These are phyloP conservation scores for Drosophila rufa DNA, from an alignment of 1,140 invertebrate genomes.

Conservation along the genomic window DNA sequence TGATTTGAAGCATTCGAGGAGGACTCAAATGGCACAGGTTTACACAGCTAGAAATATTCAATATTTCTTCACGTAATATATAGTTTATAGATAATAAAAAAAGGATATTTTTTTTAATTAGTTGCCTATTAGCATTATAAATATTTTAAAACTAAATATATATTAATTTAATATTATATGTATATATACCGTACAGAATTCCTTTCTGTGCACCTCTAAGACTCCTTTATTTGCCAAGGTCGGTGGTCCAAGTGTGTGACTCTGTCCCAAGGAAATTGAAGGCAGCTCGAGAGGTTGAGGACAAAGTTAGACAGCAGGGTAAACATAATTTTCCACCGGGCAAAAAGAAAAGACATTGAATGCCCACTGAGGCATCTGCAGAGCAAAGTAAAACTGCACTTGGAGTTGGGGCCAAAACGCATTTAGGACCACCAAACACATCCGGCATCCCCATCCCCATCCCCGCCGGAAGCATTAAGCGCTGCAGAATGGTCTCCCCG, in stretches of 20 bases:
- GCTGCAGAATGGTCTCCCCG: conserved; percentile 28
- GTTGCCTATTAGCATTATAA: too few species aligned
- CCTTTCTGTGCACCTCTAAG: neutral
- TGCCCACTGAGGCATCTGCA: conserved; percentile 11
- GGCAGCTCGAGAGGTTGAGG: conserved; percentile 20
- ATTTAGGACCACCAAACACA: conserved; percentile 69
- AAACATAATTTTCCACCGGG: conserved; percentile 69
- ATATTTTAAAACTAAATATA: too few species aligned
- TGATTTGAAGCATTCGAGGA: conserved; percentile 12
- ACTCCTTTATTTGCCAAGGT: conserved; percentile 39
- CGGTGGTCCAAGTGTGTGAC: conserved; percentile 13
- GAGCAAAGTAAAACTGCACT: conserved; percentile 12
- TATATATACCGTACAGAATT: neutral
- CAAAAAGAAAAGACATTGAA: conserved; percentile 44
- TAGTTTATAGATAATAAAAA: neutral
- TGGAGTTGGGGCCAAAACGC: conserved; percentile 61
- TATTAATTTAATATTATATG: too few species aligned
- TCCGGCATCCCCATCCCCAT: conserved; percentile 38
- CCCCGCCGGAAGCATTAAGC: conserved; percentile 63
- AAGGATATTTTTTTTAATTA: too few species aligned
- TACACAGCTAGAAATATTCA: neutral
- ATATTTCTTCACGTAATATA: neutral
- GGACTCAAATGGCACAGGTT: neutral
- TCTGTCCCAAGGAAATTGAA: conserved; percentile 10
- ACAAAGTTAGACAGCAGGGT: conserved; percentile 63